Conservation (phyloP, 2,888 invertebrate species). For the Belgica antarctica region DNA sequence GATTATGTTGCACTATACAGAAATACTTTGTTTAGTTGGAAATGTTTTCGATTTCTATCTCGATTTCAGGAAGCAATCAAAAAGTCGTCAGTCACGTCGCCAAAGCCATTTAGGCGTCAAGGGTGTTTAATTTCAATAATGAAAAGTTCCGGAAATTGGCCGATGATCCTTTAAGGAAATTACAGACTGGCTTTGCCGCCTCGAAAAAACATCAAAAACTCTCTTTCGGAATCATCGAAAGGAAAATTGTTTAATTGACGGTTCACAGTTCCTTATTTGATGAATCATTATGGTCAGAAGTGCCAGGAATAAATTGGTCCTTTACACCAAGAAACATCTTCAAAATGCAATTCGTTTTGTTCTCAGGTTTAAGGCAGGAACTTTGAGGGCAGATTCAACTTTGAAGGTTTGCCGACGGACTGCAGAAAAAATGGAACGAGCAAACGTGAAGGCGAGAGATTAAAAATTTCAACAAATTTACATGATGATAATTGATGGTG, state of each 20-base stretch:
- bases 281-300: conserved; percentile 22
- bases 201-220: not conserved
- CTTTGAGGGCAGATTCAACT: not conserved
- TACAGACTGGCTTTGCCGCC: conserved; percentile 19
- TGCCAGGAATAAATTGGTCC: not conserved
- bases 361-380: not conserved
- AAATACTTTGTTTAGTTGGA: too few relatives aligned
- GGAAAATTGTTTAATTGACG: conserved; percentile 39
- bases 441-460: not conserved
- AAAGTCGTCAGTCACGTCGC: conserved; percentile 1
- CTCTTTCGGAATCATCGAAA: conserved; percentile 5
- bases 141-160: conserved; percentile 24
- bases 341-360: not conserved
- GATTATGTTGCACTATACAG: too few relatives aligned
- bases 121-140: not conserved
- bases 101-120: not conserved
- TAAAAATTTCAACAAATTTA: conserved; percentile 32
- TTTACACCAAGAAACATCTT: conserved; percentile 1
- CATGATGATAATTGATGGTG: conserved; percentile 41
- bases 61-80: conserved; percentile 34
- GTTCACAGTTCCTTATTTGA: conserved; percentile 38
- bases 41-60: too few relatives aligned
- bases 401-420: conserved; percentile 34
- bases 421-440: not conserved
- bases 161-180: conserved; percentile 31